Evolutionary conservation across 2,888 invertebrate species (phyloP).

Genomic region (Dolomedes plantarius): DNA sequence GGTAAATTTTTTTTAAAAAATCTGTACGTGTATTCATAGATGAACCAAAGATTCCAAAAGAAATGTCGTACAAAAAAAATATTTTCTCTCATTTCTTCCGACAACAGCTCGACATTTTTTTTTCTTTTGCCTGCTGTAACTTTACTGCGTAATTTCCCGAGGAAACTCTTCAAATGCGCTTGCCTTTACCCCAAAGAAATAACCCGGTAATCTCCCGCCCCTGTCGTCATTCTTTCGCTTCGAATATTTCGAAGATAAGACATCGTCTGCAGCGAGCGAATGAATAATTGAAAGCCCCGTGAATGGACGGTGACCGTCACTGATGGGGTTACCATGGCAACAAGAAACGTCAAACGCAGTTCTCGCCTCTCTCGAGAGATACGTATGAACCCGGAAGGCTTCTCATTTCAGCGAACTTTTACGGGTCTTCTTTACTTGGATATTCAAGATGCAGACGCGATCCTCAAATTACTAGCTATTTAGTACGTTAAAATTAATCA

Average conservation of each 20-base stretch:
- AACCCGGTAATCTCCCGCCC: not conserved
- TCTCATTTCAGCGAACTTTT: not conserved
- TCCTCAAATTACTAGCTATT: too few species aligned
- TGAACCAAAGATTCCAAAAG: too few species aligned
- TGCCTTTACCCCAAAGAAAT: not conserved
- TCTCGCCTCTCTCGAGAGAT: not conserved
- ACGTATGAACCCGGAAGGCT: not conserved
- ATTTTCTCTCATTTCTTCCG: too few species aligned
- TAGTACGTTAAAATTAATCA: too few species aligned
- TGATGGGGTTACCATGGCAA: slow-evolving; percentile 37
- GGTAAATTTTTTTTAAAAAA: too few species aligned
- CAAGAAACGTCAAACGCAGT: slow-evolving; percentile 20
- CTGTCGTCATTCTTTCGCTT: not conserved
- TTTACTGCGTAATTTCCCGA: too few species aligned
- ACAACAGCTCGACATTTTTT: too few species aligned
- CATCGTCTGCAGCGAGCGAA: not conserved
- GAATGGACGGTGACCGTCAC: slow-evolving; percentile 28
- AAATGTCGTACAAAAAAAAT: too few species aligned
- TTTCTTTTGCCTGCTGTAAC: too few species aligned
- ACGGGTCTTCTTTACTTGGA: not conserved
- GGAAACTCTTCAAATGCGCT: not conserved
- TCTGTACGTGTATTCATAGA: too few species aligned
- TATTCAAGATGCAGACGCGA: too few species aligned
- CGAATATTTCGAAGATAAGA: not conserved
- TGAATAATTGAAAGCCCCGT: slow-evolving; percentile 3